Conservation (phyloP, 1,140 invertebrate species). For the Homarus americanus region DNA sequence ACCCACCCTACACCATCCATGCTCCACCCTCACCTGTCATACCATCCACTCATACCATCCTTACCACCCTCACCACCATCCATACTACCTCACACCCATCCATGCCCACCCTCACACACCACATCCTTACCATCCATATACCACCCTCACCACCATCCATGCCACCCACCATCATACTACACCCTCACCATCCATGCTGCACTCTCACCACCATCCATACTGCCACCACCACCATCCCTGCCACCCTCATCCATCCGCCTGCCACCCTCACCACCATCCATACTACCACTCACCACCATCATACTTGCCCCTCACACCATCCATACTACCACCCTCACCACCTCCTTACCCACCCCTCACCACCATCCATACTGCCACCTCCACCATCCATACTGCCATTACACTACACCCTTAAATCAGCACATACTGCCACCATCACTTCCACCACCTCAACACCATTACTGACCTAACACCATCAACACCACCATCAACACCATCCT, state of each 20-base stretch:
- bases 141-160: background rate
- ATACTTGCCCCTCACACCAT: background rate
- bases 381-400: background rate
- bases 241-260: background rate
- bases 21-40: background rate
- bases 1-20: too few relatives aligned
- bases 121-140: background rate
- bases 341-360: background rate
- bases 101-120: too few relatives aligned
- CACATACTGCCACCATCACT: background rate
- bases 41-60: background rate
- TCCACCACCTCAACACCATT: background rate
- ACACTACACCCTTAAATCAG: too few relatives aligned
- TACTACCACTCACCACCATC: too few relatives aligned
- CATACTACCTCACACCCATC: background rate
- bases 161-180: background rate
- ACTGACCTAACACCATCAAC: too few relatives aligned
- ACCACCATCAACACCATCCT: too few relatives aligned
- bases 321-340: too few relatives aligned
- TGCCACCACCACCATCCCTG: too few relatives aligned
- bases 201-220: background rate
- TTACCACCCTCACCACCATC: too few relatives aligned
- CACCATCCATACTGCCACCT: background rate
- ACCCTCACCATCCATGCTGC: too few relatives aligned
- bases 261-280: too few relatives aligned